Evolutionary conservation across 2,113 vertebrate genomes (phyloP).

Genomic region (Chrysemys picta): DNA sequence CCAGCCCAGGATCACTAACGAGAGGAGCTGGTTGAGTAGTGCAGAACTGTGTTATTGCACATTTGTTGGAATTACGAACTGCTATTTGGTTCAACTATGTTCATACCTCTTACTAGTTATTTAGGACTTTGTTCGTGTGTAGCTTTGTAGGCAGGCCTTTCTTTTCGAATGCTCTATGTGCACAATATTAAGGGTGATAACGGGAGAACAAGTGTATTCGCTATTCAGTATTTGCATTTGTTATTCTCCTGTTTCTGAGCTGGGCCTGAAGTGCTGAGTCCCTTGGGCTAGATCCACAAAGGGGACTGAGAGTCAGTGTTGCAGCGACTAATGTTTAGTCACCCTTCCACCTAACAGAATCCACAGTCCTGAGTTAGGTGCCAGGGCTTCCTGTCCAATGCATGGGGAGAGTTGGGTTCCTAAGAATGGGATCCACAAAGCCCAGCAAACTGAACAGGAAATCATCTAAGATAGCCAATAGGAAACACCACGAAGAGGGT

Average conservation of each 20-base stretch:
- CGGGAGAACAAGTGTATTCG: background rate
- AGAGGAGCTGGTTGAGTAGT: constrained; percentile 14
- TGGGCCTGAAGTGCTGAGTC: background rate
- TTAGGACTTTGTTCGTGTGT: background rate
- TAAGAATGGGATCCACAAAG: too few relatives aligned
- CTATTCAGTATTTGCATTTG: accelerated
- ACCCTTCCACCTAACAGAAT: too few relatives aligned
- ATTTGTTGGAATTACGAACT: constrained; percentile 33
- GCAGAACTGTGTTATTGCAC: constrained; percentile 1
- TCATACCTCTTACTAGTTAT: accelerated
- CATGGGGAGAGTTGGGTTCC: too few relatives aligned
- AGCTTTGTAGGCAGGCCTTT: background rate
- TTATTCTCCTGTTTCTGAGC: background rate
- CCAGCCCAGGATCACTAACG: constrained; percentile 65
- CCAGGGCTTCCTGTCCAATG: too few relatives aligned
- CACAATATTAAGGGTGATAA: background rate
- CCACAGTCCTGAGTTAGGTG: too few relatives aligned
- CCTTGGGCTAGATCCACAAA: too few relatives aligned
- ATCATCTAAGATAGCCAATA: too few relatives aligned
- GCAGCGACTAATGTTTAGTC: too few relatives aligned
- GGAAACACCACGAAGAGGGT: too few relatives aligned
- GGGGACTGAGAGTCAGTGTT: too few relatives aligned
- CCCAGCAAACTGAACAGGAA: too few relatives aligned
- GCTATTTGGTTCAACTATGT: constrained; percentile 25
- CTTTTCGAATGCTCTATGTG: background rate